Evolutionary conservation across 2,888 invertebrate genomes (phyloP), one percentile per base, ranked within the genome.

Genomic region (Sisyra terminalis): DNA sequence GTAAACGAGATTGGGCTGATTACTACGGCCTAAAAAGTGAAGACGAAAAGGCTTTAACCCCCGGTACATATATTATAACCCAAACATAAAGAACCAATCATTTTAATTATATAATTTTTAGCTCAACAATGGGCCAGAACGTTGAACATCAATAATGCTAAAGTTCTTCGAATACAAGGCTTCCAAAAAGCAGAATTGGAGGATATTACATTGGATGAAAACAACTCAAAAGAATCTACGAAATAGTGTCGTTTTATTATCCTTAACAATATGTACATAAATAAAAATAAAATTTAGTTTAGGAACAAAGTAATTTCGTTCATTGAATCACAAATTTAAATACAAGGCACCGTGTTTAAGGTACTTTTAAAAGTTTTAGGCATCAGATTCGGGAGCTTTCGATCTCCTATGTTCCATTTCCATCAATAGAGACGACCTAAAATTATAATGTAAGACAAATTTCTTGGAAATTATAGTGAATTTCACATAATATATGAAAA

Each of bases 401-500:
- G 29, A 15, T 16, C 38, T 13, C 11, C 38, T 63, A 50, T 73
- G 71, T 54, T 84, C 83, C 65, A 83, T 78, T 65, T 82, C 82
- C 58, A 79, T 79, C 47, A 82, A 63, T 50, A 84, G 63, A 5
- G 82, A 80, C 50, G 81, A 79, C 56, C 88, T 82, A 62, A 51
- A 74, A 68, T 45, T 51, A 48, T 47, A 46, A 24, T 45, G 42
- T 18, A 42, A 40, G 39, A 30, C 17, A 38, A 44, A 42, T 29
- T 42, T 29, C 24, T 18, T 14, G 11, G 45, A 45, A 42, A 41
- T 35, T 6, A 42, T 39, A 43, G 9, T 30, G n/a, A n/a, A n/a
- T n/a, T n/a, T n/a, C n/a, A n/a, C n/a, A n/a, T n/a, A n/a, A n/a
- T n/a, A n/a, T n/a, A n/a, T n/a, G n/a, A n/a, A n/a, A n/a, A n/a